Evolutionary conservation across 2,888 invertebrate genomes (phyloP).

Genomic region (Phymatocera aterrima): DNA sequence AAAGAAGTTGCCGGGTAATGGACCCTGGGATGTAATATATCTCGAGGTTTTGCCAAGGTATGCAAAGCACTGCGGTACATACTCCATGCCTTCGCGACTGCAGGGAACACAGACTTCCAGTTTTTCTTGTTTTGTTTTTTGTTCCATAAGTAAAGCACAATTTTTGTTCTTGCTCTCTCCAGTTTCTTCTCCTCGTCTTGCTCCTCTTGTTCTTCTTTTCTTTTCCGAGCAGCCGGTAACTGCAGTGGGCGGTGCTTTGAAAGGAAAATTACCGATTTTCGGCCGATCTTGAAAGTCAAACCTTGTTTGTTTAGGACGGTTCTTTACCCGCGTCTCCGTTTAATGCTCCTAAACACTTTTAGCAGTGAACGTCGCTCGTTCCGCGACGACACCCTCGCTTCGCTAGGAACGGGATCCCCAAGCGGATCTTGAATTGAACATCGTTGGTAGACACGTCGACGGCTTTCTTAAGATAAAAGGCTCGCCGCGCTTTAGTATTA

Average conservation of each 20-base stretch:
- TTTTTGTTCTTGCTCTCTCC: neutral
- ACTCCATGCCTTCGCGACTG: neutral
- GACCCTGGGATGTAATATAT: slow-evolving; percentile 15
- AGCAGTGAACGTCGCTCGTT: neutral
- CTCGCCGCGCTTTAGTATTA: neutral
- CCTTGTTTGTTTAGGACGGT: slow-evolving; percentile 16
- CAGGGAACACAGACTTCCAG: too few relatives aligned
- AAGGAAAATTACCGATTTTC: slow-evolving; percentile 15
- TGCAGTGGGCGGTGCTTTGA: neutral
- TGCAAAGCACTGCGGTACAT: neutral
- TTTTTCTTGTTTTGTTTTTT: neutral
- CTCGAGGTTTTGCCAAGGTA: neutral
- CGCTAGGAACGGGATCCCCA: neutral
- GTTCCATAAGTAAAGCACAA: neutral
- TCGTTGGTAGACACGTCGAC: slow-evolving; percentile 3
- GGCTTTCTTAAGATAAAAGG: neutral
- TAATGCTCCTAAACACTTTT: slow-evolving; percentile 8
- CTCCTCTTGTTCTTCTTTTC: too few relatives aligned
- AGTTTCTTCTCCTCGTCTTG: neutral
- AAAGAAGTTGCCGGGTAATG: slow-evolving; percentile 17
- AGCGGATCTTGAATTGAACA: slow-evolving; percentile 26
- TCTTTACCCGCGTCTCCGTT: slow-evolving; percentile 16
- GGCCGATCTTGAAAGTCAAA: slow-evolving; percentile 14
- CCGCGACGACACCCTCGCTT: neutral
- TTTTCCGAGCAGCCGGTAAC: too few relatives aligned